These are phyloP conservation scores for Oreonectes daqikongensis DNA, from an alignment of 2,797 vertebrate genomes.

Conservation along the genomic window DNA sequence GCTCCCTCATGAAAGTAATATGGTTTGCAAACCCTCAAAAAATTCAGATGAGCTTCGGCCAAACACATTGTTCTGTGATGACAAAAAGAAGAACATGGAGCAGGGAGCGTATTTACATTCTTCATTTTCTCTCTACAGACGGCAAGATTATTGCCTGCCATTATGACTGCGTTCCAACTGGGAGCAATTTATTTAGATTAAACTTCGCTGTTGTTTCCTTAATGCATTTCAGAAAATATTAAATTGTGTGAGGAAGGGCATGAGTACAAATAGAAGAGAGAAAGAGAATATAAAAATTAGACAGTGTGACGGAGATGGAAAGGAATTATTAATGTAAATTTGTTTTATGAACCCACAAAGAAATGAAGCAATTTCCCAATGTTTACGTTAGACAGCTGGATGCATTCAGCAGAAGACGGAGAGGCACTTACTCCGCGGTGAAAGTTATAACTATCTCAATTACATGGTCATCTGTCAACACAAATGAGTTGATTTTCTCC, in stretches of 20 bases:
- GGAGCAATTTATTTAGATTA: conserved; percentile 83
- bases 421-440: conserved; percentile 20
- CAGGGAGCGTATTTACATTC: conserved; percentile 75
- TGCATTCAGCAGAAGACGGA: conserved; percentile 44
- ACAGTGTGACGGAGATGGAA: conserved; percentile 21
- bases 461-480: conserved; percentile 56
- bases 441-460: conserved; percentile 61
- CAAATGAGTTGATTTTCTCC: conserved; percentile 54
- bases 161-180: conserved; percentile 79
- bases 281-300: conserved; percentile 1
- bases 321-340: conserved; percentile 61
- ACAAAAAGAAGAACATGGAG: conserved; percentile 58
- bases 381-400: conserved; percentile 52
- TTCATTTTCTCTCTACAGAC: conserved; percentile 77
- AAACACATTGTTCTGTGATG: conserved; percentile 49
- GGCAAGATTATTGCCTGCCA: conserved; percentile 73
- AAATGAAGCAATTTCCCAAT: conserved; percentile 59
- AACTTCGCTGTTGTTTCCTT: conserved; percentile 74
- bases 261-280: conserved; percentile 42
- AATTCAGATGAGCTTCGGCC: conserved; percentile 55
- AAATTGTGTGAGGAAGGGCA: conserved; percentile 61
- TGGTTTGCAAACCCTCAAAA: conserved; percentile 50
- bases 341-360: conserved; percentile 61
- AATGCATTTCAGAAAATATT: conserved; percentile 67
- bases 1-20: conserved; percentile 32